Base-by-base conservation (phyloP, 2,888 invertebrate genomes). In the Brachynemurus nebulosus region DNA sequence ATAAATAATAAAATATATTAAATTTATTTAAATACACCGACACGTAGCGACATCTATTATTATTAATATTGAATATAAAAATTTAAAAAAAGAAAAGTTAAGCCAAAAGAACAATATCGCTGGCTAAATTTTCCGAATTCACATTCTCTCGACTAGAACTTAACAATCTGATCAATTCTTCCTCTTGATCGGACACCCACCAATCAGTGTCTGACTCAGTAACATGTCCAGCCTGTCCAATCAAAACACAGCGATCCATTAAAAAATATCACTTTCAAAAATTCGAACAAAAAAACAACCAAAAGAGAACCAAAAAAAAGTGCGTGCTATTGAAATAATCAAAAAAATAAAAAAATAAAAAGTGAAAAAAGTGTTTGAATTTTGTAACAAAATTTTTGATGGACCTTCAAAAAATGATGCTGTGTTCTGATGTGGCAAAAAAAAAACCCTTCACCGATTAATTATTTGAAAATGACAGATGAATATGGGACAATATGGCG, bases 161-260 rank as follows among this genome's bases (percentile, higher is more conserved):
- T 54, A 82, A 68, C 55, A 83, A 76, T 55, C 78, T 77, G 55
- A 83, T 68, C 40, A 84, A 69, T 64, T 84, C 83, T 52, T 84
- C 83, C 59, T 84, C 83, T 64, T 82, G 81, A 60, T 83, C 82
- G 16, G 83, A 83, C 60, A 79, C 76, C 69, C 80, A 78, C 69
- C 81, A 72, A 60, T 83, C 82, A 38, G 79, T 79, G 62, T 81
- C 80, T 21, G 80, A 80, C 62, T 78, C 80, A 51, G 67, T 59
- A 46, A 57, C 55, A 54, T 55, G 50, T 54, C 57, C 54, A 47
- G 59, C 55, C 52, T 59, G 59, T 19, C 37, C 45, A 40, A 40
- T 51, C 59, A 59, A 47, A 65, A 64, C 64, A 64, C 59, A 57
- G 55, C 61, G 16, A 27, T 14, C 5, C 16, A 27, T 25, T 27